phyloP scores from a whole-genome alignment of 2,113 vertebrate species.

The Tragelaphus scriptus region DNA sequence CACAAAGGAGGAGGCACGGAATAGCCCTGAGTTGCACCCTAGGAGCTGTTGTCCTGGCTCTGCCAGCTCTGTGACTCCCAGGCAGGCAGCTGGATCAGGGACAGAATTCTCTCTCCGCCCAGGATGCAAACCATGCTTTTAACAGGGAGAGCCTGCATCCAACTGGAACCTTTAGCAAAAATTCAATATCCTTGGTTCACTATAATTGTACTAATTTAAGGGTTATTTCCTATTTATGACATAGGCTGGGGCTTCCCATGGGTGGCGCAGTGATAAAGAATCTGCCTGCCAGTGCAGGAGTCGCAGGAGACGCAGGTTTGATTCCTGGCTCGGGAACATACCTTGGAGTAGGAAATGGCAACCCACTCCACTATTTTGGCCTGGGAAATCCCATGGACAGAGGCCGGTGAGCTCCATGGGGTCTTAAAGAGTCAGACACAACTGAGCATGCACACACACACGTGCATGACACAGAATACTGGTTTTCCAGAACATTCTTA shows the following conservation, averaged over 20 bases:
- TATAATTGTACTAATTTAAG: neutral
- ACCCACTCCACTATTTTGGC: neutral
- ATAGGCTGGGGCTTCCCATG: neutral
- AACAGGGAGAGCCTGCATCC: neutral
- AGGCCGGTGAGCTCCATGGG: neutral
- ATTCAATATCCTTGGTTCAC: neutral
- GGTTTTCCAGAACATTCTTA: constrained; percentile 17
- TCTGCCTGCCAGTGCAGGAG: neutral
- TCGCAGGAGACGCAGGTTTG: neutral
- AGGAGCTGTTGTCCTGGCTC: neutral
- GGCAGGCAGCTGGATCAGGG: neutral
- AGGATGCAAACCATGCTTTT: neutral
- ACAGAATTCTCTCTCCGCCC: neutral
- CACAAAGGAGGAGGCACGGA: neutral
- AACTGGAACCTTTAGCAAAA: neutral
- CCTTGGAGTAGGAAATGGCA: neutral
- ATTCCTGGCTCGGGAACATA: neutral
- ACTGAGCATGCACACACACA: neutral
- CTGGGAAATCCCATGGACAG: neutral
- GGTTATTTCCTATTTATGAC: neutral
- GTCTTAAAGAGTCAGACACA: neutral
- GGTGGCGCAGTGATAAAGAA: neutral
- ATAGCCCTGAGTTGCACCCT: neutral
- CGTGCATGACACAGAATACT: neutral
- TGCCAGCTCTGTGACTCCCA: neutral